Conservation (phyloP, 1,140 invertebrate genomes). For the Conopomorpha cramerella region DNA sequence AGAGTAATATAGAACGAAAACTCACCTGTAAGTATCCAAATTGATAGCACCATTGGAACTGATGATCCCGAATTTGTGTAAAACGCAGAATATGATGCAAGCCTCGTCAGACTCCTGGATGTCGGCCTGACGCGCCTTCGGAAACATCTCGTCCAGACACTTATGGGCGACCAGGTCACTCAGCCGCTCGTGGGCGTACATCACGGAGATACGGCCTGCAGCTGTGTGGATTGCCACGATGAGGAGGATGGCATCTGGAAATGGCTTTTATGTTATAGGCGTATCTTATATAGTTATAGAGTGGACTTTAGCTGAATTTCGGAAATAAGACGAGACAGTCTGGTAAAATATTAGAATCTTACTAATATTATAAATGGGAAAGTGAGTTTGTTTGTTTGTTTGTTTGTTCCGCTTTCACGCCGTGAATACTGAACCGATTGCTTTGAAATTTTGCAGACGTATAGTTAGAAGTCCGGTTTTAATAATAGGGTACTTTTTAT, state of each 20-base stretch:
- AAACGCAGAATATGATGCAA: conserved; percentile 42
- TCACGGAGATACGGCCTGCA: conserved; percentile 32
- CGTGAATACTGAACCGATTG: too few relatives aligned
- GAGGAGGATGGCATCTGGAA: conserved; percentile 18
- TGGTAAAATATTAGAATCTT: too few relatives aligned
- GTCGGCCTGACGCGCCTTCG: conserved; percentile 20
- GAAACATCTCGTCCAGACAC: conserved; percentile 38
- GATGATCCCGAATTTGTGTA: conserved; percentile 44
- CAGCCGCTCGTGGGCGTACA: conserved; percentile 42
- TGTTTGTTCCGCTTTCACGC: too few relatives aligned
- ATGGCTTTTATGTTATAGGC: conserved; percentile 9
- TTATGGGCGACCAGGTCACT: conserved; percentile 33
- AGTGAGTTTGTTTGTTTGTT: too few relatives aligned
- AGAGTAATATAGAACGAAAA: too few relatives aligned
- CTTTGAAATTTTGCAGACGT: too few relatives aligned
- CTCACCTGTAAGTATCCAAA: conserved; percentile 31
- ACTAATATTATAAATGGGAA: too few relatives aligned
- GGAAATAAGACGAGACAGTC: too few relatives aligned
- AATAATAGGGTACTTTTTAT: too few relatives aligned
- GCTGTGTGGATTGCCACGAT: conserved; percentile 10
- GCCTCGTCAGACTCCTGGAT: conserved; percentile 39
- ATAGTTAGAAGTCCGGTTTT: too few relatives aligned
- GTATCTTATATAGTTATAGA: conserved; percentile 8
- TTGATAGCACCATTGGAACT: conserved; percentile 29
- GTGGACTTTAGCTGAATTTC: too few relatives aligned